Evolutionary conservation across 2,113 vertebrate genomes (phyloP).

Genomic region (Ceuthmochares aereus): DNA sequence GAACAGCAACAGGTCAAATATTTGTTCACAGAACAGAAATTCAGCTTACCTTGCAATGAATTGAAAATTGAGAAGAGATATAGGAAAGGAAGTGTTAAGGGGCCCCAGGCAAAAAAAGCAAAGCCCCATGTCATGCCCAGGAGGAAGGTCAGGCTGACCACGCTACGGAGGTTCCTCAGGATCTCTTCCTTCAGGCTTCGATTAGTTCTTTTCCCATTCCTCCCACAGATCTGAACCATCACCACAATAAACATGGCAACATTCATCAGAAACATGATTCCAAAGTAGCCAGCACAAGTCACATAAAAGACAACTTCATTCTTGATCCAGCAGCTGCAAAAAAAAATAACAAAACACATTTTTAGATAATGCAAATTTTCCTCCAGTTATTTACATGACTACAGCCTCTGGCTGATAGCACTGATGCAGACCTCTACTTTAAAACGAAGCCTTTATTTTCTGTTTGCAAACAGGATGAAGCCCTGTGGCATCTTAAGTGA

Average conservation of each 20-base stretch:
- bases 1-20: not conserved
- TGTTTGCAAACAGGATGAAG: not conserved
- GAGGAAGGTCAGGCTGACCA: slow-evolving; percentile 94
- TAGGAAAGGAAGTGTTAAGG: slow-evolving; percentile 85
- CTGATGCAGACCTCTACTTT: not conserved
- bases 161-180: slow-evolving; percentile 91
- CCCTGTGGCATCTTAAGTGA: not conserved
- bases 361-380: not conserved
- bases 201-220: slow-evolving; percentile 94
- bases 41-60: slow-evolving; percentile 91
- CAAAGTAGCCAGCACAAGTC: slow-evolving; percentile 91
- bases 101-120: slow-evolving; percentile 95
- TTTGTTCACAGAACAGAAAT: not conserved
- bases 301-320: slow-evolving; percentile 84
- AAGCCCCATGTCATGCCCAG: slow-evolving; percentile 98
- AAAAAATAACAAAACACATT: not conserved
- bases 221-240: slow-evolving; percentile 96
- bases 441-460: not conserved
- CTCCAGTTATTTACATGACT: not conserved
- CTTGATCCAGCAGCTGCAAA: slow-evolving; percentile 91
- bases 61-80: slow-evolving; percentile 98
- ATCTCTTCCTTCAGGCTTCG: slow-evolving; percentile 90
- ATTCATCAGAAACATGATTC: slow-evolving; percentile 92
- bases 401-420: not conserved
- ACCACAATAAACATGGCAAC: slow-evolving; percentile 98